Conservation (phyloP, 1,140 invertebrate species). For the Agrypnia vestita region DNA sequence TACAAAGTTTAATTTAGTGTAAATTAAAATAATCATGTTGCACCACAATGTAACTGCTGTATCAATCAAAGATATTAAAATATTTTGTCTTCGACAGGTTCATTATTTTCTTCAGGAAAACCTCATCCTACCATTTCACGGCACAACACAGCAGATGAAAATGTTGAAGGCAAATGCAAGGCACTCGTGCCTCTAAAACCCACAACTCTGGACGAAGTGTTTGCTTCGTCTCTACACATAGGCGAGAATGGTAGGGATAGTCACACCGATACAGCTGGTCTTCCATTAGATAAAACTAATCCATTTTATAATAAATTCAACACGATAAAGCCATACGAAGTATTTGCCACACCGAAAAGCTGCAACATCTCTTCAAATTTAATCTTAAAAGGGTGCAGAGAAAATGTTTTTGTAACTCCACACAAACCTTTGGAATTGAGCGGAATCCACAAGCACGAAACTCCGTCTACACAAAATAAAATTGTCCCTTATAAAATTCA, state of each 20-base stretch:
- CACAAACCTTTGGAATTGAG: conserved; percentile 33
- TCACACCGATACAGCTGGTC: neutral
- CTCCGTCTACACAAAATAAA: conserved; percentile 29
- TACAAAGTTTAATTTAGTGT: no score
- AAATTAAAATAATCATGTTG: no score
- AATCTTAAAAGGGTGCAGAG: conserved; percentile 53
- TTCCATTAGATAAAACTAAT: neutral
- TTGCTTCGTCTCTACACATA: conserved; percentile 36
- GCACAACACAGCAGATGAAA: neutral
- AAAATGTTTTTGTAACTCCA: conserved; percentile 42
- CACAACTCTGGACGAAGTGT: conserved; percentile 24
- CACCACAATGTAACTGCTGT: no score
- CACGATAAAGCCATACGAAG: neutral
- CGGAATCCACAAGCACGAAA: conserved; percentile 42
- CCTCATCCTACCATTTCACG: neutral
- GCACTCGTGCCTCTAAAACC: neutral
- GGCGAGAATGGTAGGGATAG: conserved; percentile 10
- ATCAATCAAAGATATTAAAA: no score
- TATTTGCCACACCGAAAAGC: conserved; percentile 54
- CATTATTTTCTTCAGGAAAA: conserved; percentile 42
- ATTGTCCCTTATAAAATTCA: conserved; percentile 15
- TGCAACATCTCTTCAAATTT: conserved; percentile 49
- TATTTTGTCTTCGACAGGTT: conserved; percentile 21
- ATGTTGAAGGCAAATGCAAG: neutral
- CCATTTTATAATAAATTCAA: conserved; percentile 14